Evolutionary conservation across 2,113 vertebrate species (phyloP).

Genomic region (Rhagologus leucostigma): DNA sequence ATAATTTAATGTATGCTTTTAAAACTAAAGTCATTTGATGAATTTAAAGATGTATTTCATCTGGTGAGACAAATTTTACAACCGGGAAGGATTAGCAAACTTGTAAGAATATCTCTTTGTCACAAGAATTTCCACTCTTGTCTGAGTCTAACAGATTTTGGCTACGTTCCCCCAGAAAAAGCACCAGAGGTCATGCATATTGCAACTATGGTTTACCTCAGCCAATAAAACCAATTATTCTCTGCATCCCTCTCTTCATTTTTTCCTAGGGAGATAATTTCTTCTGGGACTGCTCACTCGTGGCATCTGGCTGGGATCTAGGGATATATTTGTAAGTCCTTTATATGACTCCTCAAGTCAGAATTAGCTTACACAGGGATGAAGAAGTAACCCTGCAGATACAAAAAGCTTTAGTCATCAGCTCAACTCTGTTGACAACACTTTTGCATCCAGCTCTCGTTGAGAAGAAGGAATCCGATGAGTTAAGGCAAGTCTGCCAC

Average conservation of each 20-base stretch:
- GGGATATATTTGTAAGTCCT: not conserved
- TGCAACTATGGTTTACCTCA: not conserved
- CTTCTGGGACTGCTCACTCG: not conserved
- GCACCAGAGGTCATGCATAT: not conserved
- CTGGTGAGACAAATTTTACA: not conserved
- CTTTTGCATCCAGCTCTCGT: not conserved
- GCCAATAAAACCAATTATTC: not conserved
- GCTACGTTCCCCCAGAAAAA: not conserved
- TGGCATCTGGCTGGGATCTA: not conserved
- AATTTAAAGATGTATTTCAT: not conserved
- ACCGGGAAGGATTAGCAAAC: not conserved
- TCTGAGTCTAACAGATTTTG: not conserved
- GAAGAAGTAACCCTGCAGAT: not conserved
- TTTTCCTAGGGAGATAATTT: not conserved
- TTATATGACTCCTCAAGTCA: not conserved
- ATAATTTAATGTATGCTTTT: not conserved
- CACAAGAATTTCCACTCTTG: not conserved
- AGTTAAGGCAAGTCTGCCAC: not conserved
- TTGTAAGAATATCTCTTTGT: not conserved
- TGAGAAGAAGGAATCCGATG: not conserved
- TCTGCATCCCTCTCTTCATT: not conserved
- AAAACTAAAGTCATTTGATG: not conserved
- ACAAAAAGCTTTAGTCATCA: not conserved
- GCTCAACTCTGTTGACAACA: not conserved
- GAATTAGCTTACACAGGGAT: not conserved